Evolutionary conservation across 2,797 vertebrate genomes (phyloP).

Genomic region (Silurus lanzhouensis): DNA sequence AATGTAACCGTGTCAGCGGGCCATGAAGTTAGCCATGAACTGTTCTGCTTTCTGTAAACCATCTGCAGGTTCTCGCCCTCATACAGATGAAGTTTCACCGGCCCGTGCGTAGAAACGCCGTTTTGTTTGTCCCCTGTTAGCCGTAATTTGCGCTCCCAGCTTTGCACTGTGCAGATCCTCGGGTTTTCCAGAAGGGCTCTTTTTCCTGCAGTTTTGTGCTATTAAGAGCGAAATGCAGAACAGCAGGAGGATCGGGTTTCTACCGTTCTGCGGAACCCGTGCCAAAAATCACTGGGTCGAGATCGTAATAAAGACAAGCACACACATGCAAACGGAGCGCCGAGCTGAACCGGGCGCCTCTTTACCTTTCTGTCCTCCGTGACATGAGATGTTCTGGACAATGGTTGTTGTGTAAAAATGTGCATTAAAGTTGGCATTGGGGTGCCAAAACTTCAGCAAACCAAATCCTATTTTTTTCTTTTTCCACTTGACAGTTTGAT

Average conservation of each 20-base stretch:
- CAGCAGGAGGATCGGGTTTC: slow-evolving; percentile 63
- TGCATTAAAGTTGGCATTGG: not conserved
- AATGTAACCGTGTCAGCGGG: slow-evolving; percentile 5
- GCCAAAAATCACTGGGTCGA: slow-evolving; percentile 65
- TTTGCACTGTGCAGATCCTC: slow-evolving; percentile 53
- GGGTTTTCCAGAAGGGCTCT: slow-evolving; percentile 42
- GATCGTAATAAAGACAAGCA: slow-evolving; percentile 53
- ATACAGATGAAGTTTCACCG: slow-evolving; percentile 41
- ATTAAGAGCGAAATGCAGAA: slow-evolving; percentile 62
- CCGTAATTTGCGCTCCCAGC: slow-evolving; percentile 52
- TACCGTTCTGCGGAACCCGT: slow-evolving; percentile 53
- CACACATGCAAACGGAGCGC: slow-evolving; percentile 6
- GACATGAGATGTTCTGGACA: slow-evolving; percentile 17
- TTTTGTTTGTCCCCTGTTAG: slow-evolving; percentile 62
- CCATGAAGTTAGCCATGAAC: slow-evolving; percentile 5
- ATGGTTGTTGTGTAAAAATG: not conserved
- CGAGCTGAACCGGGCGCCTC: not conserved
- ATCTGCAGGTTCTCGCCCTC: slow-evolving; percentile 24
- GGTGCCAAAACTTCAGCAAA: not conserved
- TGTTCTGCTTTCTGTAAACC: slow-evolving; percentile 26
- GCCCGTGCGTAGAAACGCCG: slow-evolving; percentile 46
- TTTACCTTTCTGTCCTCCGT: slow-evolving; percentile 14
- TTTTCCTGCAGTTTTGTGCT: slow-evolving; percentile 64
- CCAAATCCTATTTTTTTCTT: not conserved
- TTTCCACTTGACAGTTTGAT: not conserved